These are phyloP conservation scores for Heteractis magnifica DNA, from an alignment of 92 coral and sea anemone species.

Conservation along the genomic window DNA sequence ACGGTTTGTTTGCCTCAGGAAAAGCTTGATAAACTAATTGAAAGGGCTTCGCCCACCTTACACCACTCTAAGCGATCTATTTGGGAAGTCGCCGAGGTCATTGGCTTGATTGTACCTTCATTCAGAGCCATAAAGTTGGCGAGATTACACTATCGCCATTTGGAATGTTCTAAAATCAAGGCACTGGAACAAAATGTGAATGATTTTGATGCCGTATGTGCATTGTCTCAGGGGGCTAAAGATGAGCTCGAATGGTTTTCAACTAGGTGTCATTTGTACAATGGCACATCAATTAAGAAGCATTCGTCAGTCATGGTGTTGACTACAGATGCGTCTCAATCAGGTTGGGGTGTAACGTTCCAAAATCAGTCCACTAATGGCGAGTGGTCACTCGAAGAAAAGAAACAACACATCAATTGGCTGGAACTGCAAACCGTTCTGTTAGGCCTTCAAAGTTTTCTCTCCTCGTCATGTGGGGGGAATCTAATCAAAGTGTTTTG, in stretches of 20 bases:
- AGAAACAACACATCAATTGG: constrained; percentile 35
- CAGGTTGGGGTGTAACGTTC: constrained; percentile 34
- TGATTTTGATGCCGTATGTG: background rate
- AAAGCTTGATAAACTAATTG: no score
- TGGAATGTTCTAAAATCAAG: background rate
- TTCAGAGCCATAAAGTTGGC: background rate
- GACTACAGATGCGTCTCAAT: constrained; percentile 31
- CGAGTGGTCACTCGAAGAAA: constrained; percentile 29
- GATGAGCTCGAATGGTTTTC: constrained; percentile 22
- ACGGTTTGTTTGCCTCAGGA: no score
- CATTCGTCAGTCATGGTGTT: constrained; percentile 5
- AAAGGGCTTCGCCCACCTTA: no score
- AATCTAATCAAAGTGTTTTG: constrained; percentile 14
- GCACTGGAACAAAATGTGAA: background rate
- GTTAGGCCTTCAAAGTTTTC: constrained; percentile 44
- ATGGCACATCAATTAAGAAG: background rate
- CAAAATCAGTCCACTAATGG: constrained; percentile 11
- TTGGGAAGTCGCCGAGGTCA: background rate
- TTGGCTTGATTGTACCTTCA: background rate
- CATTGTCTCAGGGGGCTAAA: background rate
- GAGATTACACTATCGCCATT: background rate
- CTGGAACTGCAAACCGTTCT: constrained; percentile 25
- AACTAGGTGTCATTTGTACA: background rate
- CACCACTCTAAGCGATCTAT: background rate
- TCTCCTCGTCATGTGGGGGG: background rate